Conservation (phyloP, 1,140 invertebrate species). For the Drosophila miranda region DNA sequence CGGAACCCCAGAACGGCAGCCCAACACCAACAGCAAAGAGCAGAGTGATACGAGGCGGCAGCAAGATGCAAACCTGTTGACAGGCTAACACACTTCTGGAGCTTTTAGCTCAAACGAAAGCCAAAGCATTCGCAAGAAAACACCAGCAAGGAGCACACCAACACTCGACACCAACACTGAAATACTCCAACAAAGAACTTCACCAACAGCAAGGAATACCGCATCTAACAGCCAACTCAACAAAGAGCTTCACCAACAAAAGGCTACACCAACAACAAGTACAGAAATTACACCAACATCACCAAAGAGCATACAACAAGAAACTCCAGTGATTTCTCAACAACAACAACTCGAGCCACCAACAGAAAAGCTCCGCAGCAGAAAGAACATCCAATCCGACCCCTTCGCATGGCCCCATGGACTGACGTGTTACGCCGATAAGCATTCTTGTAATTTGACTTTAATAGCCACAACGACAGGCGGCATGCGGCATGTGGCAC, state of each 20-base stretch:
- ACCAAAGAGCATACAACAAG: too few relatives aligned
- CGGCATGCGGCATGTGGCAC: too few relatives aligned
- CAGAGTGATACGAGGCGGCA: slow-evolving; percentile 33
- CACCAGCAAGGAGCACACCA: background rate
- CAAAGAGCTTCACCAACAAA: too few relatives aligned
- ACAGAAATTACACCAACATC: too few relatives aligned
- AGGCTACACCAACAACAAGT: too few relatives aligned
- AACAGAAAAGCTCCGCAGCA: too few relatives aligned
- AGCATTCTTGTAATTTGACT: slow-evolving; percentile 46
- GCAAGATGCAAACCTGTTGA: slow-evolving; percentile 58
- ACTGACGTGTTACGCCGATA: background rate
- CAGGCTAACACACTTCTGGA: slow-evolving; percentile 23
- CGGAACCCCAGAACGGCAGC: too few relatives aligned
- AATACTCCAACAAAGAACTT: too few relatives aligned
- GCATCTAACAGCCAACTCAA: background rate
- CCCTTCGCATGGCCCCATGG: too few relatives aligned
- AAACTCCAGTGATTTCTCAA: too few relatives aligned
- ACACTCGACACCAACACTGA: background rate
- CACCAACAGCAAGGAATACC: background rate
- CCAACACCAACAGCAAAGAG: slow-evolving; percentile 17
- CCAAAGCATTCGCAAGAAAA: slow-evolving; percentile 12
- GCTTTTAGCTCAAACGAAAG: background rate
- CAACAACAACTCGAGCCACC: too few relatives aligned
- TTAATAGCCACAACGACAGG: slow-evolving; percentile 8
- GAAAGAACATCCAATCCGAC: too few relatives aligned